These are phyloP conservation scores for Sebastes fasciatus DNA, from an alignment of 2,113 vertebrate genomes.

Conservation along the genomic window DNA sequence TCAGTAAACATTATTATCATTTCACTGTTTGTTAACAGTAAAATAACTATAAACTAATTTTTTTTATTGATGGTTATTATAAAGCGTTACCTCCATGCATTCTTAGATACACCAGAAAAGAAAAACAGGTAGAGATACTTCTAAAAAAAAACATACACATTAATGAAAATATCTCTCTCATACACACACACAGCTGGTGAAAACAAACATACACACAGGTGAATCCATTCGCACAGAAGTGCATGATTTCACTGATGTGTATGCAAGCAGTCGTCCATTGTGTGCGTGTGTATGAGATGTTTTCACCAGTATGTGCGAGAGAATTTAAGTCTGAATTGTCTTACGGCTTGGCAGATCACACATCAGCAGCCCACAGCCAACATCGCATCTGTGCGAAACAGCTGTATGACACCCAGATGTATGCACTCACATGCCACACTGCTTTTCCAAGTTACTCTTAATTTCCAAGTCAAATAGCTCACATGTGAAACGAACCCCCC, in stretches of 20 bases:
- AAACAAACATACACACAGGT: not conserved
- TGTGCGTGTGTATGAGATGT: not conserved
- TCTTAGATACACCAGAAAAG: not conserved
- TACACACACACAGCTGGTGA: not conserved
- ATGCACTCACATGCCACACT: constrained; percentile 28
- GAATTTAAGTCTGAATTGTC: constrained; percentile 3
- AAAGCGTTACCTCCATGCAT: too few species aligned
- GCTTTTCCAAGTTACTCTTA: constrained; percentile 27
- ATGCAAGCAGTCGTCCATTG: not conserved
- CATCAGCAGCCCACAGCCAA: not conserved
- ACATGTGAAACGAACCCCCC: constrained; percentile 38
- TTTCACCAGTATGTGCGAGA: not conserved
- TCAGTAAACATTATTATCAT: too few species aligned
- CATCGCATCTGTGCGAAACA: constrained; percentile 44
- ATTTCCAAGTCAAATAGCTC: constrained; percentile 44
- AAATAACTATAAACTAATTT: too few species aligned
- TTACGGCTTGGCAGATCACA: constrained; percentile 6
- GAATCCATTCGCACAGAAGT: not conserved
- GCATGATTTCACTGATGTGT: not conserved
- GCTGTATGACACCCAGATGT: constrained; percentile 46
- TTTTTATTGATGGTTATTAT: too few species aligned
- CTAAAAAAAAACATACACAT: not conserved
- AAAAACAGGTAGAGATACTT: not conserved
- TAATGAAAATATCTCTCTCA: not conserved
- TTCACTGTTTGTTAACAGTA: too few species aligned